phyloP scores from a whole-genome alignment of 1,140 invertebrate genomes.

The Zaprionus vittiger region DNA sequence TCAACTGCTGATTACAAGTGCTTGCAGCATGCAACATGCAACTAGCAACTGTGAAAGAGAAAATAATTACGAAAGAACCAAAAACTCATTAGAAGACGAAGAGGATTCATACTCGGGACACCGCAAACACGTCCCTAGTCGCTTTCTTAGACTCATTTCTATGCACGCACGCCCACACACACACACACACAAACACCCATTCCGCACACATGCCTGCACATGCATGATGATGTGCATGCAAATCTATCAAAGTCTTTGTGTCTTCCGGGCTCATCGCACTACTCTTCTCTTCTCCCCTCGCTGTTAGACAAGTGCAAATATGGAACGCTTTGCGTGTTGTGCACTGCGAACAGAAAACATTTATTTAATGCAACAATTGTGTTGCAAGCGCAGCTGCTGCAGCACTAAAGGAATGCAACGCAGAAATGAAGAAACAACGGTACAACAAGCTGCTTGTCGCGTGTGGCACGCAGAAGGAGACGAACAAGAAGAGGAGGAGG shows the following conservation, averaged over 20 bases:
- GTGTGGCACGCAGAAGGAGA: conserved; percentile 3
- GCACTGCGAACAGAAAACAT: conserved; percentile 55
- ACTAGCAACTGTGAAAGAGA: conserved; percentile 22
- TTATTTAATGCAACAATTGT: conserved; percentile 80
- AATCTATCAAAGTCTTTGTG: conserved; percentile 78
- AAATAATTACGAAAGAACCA: conserved; percentile 66
- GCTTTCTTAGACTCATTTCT: conserved; percentile 26
- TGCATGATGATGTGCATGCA: conserved; percentile 46
- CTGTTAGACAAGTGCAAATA: conserved; percentile 28
- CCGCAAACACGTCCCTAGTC: conserved; percentile 37
- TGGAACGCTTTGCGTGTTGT: conserved; percentile 15
- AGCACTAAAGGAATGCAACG: conserved; percentile 13
- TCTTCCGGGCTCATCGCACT: conserved; percentile 35
- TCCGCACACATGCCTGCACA: conserved; percentile 25
- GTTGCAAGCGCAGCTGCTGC: conserved; percentile 65
- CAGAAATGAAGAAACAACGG: conserved; percentile 35
- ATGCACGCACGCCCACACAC: conserved; percentile 12
- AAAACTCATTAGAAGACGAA: conserved; percentile 73
- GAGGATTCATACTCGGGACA: conserved; percentile 10
- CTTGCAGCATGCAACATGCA: conserved; percentile 25
- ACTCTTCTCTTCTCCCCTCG: conserved; percentile 11
- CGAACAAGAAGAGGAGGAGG: not conserved
- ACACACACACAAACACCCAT: conserved; percentile 1
- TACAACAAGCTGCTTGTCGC: conserved; percentile 13
- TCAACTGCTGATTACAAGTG: conserved; percentile 29